Percentiles rank a stretch among this genome's conserved stretches.
Evolutionary conservation across 2,888 invertebrate genomes (phyloP).

Genomic region (Dyspetes luteomarginatus): DNA sequence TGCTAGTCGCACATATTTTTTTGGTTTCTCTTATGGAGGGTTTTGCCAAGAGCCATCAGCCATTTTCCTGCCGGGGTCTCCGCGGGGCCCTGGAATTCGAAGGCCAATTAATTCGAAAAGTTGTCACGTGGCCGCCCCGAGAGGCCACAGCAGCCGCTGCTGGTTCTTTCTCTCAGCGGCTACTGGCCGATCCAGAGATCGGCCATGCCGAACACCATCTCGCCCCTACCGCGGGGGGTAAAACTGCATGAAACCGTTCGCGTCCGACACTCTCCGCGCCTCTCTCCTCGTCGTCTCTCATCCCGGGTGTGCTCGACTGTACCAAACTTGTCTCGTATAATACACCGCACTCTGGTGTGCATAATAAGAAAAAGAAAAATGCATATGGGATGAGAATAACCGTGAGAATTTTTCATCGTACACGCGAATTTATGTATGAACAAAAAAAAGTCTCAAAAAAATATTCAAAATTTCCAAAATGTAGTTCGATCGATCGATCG

Average conservation of each 20-base stretch:
- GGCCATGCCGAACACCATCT: slow-evolving; percentile 47
- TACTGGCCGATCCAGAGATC: slow-evolving; percentile 53
- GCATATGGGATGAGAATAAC: slow-evolving; percentile 28
- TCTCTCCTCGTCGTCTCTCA: slow-evolving; percentile 7
- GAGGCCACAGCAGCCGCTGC: slow-evolving; percentile 19
- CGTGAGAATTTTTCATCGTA: slow-evolving; percentile 22
- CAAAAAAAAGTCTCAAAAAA: slow-evolving; percentile 21
- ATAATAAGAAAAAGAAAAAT: slow-evolving; percentile 54
- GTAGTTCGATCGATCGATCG: no score
- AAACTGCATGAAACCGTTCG: slow-evolving; percentile 58
- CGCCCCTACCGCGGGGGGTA: slow-evolving; percentile 41
- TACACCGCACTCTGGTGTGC: slow-evolving; percentile 37
- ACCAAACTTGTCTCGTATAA: slow-evolving; percentile 60
- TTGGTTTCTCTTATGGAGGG: slow-evolving; percentile 35
- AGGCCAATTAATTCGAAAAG: slow-evolving; percentile 69
- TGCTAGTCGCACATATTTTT: slow-evolving; percentile 43
- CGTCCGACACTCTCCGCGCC: slow-evolving; percentile 61
- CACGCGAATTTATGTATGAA: slow-evolving; percentile 23
- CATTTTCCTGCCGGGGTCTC: slow-evolving; percentile 60
- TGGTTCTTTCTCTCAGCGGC: slow-evolving; percentile 50
- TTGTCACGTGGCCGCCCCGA: slow-evolving; percentile 61
- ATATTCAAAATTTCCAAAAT: no score
- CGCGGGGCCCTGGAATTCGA: slow-evolving; percentile 65
- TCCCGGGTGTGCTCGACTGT: slow-evolving; percentile 38
- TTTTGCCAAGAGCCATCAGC: slow-evolving; percentile 48